These are phyloP conservation scores for Drosophila aldrichi DNA, from an alignment of 2,888 invertebrate genomes.

Conservation along the genomic window DNA sequence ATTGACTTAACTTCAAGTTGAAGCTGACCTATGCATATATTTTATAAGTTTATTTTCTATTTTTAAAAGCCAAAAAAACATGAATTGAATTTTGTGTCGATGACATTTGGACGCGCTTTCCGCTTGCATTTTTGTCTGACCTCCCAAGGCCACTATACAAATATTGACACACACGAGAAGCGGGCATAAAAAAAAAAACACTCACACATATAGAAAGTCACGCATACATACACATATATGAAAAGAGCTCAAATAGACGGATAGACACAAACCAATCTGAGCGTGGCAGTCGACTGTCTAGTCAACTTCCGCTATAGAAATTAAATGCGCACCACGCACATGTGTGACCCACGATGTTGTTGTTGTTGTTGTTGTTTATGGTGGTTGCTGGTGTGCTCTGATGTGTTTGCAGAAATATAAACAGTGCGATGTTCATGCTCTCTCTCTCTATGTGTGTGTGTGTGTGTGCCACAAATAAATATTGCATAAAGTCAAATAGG, in stretches of 20 bases:
- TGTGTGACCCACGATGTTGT: slow-evolving; percentile 50
- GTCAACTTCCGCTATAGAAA: slow-evolving; percentile 77
- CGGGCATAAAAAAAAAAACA: slow-evolving; percentile 8
- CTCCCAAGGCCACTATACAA: slow-evolving; percentile 51
- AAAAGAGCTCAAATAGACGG: slow-evolving; percentile 7
- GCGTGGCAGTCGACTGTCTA: slow-evolving; percentile 70
- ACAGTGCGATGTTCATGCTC: slow-evolving; percentile 48
- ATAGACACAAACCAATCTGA: slow-evolving; percentile 48
- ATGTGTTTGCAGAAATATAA: slow-evolving; percentile 56
- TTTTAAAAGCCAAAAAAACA: neutral
- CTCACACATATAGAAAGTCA: slow-evolving; percentile 2
- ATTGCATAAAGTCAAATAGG: slow-evolving; percentile 78
- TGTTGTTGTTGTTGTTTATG: slow-evolving; percentile 25
- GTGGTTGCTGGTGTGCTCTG: slow-evolving; percentile 35
- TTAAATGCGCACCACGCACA: slow-evolving; percentile 75
- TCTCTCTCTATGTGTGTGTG: slow-evolving; percentile 19
- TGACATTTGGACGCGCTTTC: slow-evolving; percentile 45
- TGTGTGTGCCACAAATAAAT: slow-evolving; percentile 71
- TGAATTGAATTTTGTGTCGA: slow-evolving; percentile 13
- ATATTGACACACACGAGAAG: slow-evolving; percentile 37
- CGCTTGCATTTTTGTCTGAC: slow-evolving; percentile 40
- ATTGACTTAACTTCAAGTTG: neutral
- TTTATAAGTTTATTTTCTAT: neutral
- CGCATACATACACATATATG: neutral
- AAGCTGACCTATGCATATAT: neutral